Conservation (phyloP, 1,140 invertebrate species). For the Nylanderia fulva region DNA sequence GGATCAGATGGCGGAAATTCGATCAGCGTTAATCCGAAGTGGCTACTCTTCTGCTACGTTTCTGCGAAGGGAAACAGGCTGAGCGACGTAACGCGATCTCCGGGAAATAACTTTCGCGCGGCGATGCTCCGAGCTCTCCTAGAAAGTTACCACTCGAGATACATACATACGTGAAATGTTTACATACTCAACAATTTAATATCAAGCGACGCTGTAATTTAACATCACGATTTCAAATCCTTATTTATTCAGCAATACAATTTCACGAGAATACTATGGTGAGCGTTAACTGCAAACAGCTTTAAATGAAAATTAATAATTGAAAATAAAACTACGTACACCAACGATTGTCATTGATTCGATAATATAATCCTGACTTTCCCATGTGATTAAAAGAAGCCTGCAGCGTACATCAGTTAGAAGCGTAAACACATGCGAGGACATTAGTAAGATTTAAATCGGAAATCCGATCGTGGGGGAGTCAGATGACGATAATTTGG, state of each 20-base stretch:
- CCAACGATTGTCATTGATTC: not conserved
- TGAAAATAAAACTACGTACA: not conserved
- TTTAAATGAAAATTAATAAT: not conserved
- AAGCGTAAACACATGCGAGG: constrained; percentile 62
- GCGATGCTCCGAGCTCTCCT: not conserved
- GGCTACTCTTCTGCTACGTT: constrained; percentile 38
- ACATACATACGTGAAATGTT: constrained; percentile 1
- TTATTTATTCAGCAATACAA: not conserved
- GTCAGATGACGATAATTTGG: constrained; percentile 72
- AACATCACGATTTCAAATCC: not conserved
- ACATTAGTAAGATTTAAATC: constrained; percentile 69
- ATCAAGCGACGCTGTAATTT: not conserved
- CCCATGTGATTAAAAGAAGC: not conserved
- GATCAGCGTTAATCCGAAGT: constrained; percentile 63
- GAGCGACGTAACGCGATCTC: constrained; percentile 47
- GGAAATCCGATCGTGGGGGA: constrained; percentile 59
- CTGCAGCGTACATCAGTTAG: constrained; percentile 26
- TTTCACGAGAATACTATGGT: too few relatives aligned
- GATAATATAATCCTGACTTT: constrained; percentile 6
- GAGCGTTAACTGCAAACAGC: not conserved
- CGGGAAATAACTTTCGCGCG: constrained; percentile 35
- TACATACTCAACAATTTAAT: not conserved
- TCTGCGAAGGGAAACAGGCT: constrained; percentile 9
- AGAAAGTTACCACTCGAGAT: not conserved
- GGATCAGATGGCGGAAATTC: constrained; percentile 71